Evolutionary conservation across 2,797 vertebrate genomes (phyloP).

Genomic region (Notolepis coatsorum): DNA sequence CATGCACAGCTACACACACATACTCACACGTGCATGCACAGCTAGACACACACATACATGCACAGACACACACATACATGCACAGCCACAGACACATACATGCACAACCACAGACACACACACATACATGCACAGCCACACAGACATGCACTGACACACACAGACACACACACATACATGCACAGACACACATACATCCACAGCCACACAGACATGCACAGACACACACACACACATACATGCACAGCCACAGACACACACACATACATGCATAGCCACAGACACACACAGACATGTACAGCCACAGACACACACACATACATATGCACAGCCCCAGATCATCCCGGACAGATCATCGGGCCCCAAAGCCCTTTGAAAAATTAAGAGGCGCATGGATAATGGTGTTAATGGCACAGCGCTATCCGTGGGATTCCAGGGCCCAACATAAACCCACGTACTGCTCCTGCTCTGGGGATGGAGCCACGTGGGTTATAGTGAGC

Average conservation of each 20-base stretch:
- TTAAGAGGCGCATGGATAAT: constrained; percentile 6
- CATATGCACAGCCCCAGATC: background rate
- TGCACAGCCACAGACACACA: background rate
- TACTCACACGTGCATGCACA: background rate
- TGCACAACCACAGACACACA: background rate
- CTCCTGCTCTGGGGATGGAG: constrained; percentile 6
- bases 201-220: no score
- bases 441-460: background rate
- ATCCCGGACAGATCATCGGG: constrained; percentile 2
- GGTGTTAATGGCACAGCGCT: constrained; percentile 7
- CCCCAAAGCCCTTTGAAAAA: constrained; percentile 5
- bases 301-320: background rate
- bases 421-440: constrained; percentile 1
- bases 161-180: no score
- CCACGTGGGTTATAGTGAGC: constrained; percentile 20
- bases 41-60: background rate
- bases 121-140: background rate
- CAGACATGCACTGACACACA: no score
- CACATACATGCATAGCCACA: background rate
- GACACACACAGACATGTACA: background rate
- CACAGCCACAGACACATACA: background rate
- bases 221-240: background rate
- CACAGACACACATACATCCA: background rate
- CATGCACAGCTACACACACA: background rate
- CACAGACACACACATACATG: background rate